Evolutionary conservation across 2,113 vertebrate genomes (phyloP).

Genomic region (Todiramphus chloris): DNA sequence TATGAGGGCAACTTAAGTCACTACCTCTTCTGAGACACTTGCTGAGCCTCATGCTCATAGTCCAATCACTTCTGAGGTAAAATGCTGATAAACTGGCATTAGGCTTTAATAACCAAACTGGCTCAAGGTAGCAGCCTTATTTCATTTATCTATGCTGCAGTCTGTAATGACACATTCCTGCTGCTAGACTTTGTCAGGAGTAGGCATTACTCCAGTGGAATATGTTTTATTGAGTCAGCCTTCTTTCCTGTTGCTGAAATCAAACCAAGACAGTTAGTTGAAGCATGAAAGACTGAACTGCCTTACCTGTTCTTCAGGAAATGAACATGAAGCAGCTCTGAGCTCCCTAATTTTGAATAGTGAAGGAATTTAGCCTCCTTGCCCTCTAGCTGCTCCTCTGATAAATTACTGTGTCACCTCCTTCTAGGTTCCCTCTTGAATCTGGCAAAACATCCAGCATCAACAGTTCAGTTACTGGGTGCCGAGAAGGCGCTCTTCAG

Average conservation of each 20-base stretch:
- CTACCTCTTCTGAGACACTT: constrained; percentile 96
- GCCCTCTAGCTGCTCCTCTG: background rate
- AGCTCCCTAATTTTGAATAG: background rate
- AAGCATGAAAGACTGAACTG: background rate
- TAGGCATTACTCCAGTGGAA: background rate
- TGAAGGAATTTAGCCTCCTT: background rate
- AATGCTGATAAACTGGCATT: background rate
- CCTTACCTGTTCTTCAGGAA: background rate
- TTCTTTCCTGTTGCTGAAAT: background rate
- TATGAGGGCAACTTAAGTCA: constrained; percentile 87
- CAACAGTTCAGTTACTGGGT: constrained; percentile 95
- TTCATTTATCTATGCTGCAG: background rate
- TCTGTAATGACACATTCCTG: background rate
- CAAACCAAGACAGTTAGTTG: background rate
- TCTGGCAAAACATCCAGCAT: constrained; percentile 96
- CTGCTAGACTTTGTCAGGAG: background rate
- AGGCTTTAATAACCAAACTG: background rate
- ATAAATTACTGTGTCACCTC: background rate
- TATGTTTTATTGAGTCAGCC: background rate
- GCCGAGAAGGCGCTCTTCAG: constrained; percentile 97
- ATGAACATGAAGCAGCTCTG: background rate
- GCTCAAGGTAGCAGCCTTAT: background rate
- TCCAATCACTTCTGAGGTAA: background rate
- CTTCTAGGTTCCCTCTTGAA: constrained; percentile 91
- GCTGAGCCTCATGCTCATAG: constrained; percentile 56